Evolutionary conservation across 2,113 vertebrate genomes (phyloP), one percentile per base, ranked within the genome.

Genomic region (Typhlomys cinereus): DNA sequence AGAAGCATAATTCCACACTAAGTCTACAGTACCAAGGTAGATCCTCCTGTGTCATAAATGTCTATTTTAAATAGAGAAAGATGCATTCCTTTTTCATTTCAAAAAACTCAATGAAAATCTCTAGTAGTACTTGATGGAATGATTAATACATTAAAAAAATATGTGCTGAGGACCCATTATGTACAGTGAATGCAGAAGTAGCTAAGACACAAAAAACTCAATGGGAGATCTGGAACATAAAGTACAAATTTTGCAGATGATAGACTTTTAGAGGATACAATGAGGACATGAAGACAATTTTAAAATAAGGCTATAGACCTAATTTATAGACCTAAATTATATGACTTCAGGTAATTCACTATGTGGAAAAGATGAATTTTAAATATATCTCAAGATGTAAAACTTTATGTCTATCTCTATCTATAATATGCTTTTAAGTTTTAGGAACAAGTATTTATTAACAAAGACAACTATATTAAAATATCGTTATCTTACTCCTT

Each of bases 371-470:
- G 25, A 5, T 4, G 23, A 10, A 21, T 21, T 46, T 48, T 61
- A 71, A 71, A 70, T 48, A 69, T 52, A 13, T 85, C 50, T 90
- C 36, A 93, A 91, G 39, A 92, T 7, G 18, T 75, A 93, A 96
- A 95, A 88, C 14, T 54, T 80, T 59, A 31, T 41, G 23, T 54
- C 39, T 88, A 83, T 4, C 20, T 74, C 15, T 87, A 92, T 70
- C 21, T 71, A 7, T 57, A 87, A 78, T 69, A 93, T 70, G 15
- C 31, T 91, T 92, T 85, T 84, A 61, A 75, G 54, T 57, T 83
- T 96, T 64, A 91, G 34, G 88, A 61, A 57, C 14, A 93, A 76
- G 25, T 62, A 85, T 91, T 90, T 88, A 86, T 50, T 89, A 91
- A 74, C 27, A 61, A 94, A 94, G 15, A 67, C 89, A 92, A 88